phyloP scores from a whole-genome alignment of 2,113 vertebrate species.

The Bolborhynchus lineola region DNA sequence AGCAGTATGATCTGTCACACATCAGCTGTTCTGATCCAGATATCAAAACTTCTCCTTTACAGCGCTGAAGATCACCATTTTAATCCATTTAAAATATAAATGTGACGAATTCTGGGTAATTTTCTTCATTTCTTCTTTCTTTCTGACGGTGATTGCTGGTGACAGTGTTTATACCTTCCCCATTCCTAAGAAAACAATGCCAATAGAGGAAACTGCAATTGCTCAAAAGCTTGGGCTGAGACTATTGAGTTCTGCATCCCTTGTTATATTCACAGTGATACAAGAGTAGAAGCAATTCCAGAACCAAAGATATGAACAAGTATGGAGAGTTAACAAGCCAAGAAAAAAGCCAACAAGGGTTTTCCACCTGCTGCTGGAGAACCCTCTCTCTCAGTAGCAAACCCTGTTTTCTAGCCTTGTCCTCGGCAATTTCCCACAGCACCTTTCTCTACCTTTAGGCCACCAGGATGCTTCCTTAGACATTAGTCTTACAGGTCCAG shows the following conservation, averaged over 20 bases:
- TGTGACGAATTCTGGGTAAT: not conserved
- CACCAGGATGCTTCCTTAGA: not conserved
- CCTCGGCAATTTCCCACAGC: not conserved
- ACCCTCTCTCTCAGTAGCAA: not conserved
- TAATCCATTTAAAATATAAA: not conserved
- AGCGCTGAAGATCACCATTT: not conserved
- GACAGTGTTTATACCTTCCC: not conserved
- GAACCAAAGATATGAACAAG: not conserved
- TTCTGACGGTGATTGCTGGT: not conserved
- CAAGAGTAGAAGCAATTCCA: not conserved
- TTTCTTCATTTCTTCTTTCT: not conserved
- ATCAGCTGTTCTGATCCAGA: not conserved
- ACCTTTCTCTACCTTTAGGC: not conserved
- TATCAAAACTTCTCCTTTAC: not conserved
- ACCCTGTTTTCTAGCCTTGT: not conserved
- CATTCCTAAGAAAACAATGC: not conserved
- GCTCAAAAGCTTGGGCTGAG: not conserved
- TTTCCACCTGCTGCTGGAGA: not conserved
- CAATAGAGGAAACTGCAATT: not conserved
- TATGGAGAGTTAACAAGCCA: not conserved
- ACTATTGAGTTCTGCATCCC: not conserved
- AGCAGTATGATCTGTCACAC: not conserved
- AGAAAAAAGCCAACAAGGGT: not conserved
- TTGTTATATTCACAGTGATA: not conserved
- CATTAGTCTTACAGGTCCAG: not conserved